Evolutionary conservation across 2,113 vertebrate genomes (phyloP).

Genomic region (Tragelaphus strepsiceros): DNA sequence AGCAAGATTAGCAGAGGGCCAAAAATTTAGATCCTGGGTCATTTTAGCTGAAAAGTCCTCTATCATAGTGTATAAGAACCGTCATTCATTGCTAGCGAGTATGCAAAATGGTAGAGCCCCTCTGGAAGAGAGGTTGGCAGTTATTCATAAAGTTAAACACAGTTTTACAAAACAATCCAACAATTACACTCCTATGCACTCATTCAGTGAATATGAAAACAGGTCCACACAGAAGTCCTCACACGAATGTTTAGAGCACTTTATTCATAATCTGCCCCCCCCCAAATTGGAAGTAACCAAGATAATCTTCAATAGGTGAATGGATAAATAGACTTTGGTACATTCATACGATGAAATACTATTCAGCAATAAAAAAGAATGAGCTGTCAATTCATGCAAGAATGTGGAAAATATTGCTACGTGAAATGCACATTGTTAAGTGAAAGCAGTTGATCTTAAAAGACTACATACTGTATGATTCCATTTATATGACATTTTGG

Average conservation of each 20-base stretch:
- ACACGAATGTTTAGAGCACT: neutral
- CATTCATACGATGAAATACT: neutral
- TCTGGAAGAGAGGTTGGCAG: neutral
- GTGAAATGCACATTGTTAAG: neutral
- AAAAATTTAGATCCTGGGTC: constrained; percentile 15
- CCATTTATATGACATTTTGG: neutral
- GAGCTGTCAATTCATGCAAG: neutral
- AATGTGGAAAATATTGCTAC: neutral
- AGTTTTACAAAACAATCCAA: neutral
- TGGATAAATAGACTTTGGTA: neutral
- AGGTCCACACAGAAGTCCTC: neutral
- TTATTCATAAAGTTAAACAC: neutral
- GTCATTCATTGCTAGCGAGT: neutral
- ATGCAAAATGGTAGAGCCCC: neutral
- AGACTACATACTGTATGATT: neutral
- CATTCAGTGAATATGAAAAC: neutral
- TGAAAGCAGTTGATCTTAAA: neutral
- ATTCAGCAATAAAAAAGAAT: neutral
- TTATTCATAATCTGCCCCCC: neutral
- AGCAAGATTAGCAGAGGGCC: neutral
- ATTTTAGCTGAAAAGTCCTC: neutral
- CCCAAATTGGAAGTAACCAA: neutral
- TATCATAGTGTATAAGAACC: neutral
- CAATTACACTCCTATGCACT: neutral
- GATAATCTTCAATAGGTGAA: neutral